Evolutionary conservation across 1,140 invertebrate species (phyloP), one percentile per base, ranked within the genome.

Genomic region (Drosophila melanica): DNA sequence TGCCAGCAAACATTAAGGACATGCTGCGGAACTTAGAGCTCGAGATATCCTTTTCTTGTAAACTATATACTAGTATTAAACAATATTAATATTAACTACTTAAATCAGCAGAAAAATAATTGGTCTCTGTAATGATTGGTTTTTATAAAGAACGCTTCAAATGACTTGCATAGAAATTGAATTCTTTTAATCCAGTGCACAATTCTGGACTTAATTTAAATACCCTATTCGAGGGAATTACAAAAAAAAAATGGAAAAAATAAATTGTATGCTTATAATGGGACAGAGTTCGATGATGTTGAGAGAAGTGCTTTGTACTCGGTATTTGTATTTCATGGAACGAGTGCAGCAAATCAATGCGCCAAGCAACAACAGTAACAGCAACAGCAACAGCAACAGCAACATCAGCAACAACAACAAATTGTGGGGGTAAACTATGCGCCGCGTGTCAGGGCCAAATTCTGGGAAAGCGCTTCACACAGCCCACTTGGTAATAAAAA

Each of bases 301-400:
- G 55, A 62, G 66, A 55, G 71, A 48, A 69, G 64, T 44, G 72
- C 39, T 59, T 66, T 67, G 63, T 86, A 81, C 74, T 76, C 75
- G 64, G 67, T 87, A 68, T 86, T 81, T 86, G 74, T 78, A 66
- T 79, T 86, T 79, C 75, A 68, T 65, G 71, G 79, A 68, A 73
- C 58, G 76, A 87, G 73, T 89, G 76, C 84, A 87, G 79, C 82
- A 87, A 87, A 87, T 87, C 84, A 87, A 86, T 89, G 82, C 67
- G 71, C 63, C 45, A 68, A 62, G 37, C 75, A 67, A 67, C 44
- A 59, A 39, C 58, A 72, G 12, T 27, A 47, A 10, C 47, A 65
- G 30, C 54, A 74, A 37, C 57, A 50, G 12, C 35, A 47, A 10
- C 47, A 65, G 30, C 54, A 74, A 37, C 57, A 50, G 12, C 35